These are phyloP conservation scores for Pungitius pungitius DNA, from an alignment of 2,113 vertebrate genomes.

Conservation along the genomic window DNA sequence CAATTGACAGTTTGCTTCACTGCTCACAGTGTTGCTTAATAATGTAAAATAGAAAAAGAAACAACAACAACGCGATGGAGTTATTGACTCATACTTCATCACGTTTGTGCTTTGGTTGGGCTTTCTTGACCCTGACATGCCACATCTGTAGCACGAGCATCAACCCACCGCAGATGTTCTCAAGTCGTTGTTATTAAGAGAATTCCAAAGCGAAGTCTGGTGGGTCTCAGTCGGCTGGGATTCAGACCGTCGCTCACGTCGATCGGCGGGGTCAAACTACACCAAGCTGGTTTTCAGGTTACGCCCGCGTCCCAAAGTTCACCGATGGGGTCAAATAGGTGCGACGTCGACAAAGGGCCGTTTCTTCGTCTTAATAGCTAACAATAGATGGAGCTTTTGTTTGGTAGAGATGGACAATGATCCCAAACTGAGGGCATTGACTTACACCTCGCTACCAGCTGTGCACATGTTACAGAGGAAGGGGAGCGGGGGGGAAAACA, in stretches of 20 bases:
- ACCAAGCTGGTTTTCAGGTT: background rate
- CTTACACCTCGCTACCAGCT: constrained; percentile 7
- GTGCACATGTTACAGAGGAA: background rate
- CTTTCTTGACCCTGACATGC: no score
- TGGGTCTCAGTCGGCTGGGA: constrained; percentile 13
- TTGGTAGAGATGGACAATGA: constrained; percentile 12
- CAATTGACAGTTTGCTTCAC: no score
- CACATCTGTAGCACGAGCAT: no score
- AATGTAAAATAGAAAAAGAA: no score
- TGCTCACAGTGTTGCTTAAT: no score
- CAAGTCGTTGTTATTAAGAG: background rate
- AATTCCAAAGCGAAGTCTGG: background rate
- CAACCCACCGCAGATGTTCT: background rate
- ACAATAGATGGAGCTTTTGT: constrained; percentile 2
- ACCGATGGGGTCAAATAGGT: background rate
- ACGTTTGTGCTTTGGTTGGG: no score
- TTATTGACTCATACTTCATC: no score
- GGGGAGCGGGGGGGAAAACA: background rate
- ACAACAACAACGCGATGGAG: no score
- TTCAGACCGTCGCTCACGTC: background rate
- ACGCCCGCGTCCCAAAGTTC: background rate
- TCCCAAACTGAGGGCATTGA: background rate
- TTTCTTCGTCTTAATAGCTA: constrained; percentile 34
- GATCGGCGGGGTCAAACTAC: background rate
- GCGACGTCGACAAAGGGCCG: background rate